A percentile compares a stretch with the other conserved stretches of the same genome.
These are phyloP conservation scores for Psylliodes chrysocephalus DNA, from an alignment of 2,888 invertebrate genomes.

Conservation along the genomic window DNA sequence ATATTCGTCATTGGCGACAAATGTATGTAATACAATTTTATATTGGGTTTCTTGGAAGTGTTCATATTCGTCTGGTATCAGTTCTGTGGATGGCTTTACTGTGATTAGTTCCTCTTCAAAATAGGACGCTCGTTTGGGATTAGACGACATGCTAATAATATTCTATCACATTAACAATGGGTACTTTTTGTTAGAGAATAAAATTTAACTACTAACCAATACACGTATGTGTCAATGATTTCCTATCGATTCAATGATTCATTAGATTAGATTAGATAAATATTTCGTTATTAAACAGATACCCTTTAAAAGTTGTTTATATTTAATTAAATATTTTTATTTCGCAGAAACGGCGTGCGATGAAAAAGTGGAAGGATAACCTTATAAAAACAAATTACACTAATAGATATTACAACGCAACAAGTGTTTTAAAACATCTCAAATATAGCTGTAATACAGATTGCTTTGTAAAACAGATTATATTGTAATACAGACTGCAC, in stretches of 20 bases:
- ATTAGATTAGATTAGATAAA: neutral
- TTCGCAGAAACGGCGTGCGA: too few species aligned
- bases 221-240: neutral
- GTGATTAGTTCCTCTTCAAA: conserved; percentile 51
- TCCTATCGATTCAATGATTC: neutral
- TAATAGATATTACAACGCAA: too few species aligned
- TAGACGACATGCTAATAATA: neutral
- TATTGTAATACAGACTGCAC: too few species aligned
- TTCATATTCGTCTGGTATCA: conserved; percentile 59
- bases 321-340: too few species aligned
- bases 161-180: neutral
- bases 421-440: too few species aligned
- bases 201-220: neutral
- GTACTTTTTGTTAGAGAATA: neutral
- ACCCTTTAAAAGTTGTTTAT: neutral
- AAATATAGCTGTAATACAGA: too few species aligned
- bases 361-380: too few species aligned
- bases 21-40: conserved; percentile 42
- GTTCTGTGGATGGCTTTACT: conserved; percentile 58
- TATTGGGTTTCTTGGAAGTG: conserved; percentile 36
- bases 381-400: too few species aligned
- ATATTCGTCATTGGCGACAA: conserved; percentile 24
- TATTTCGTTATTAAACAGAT: neutral
- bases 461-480: too few species aligned
- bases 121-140: conserved; percentile 13